Evolutionary conservation across 2,797 vertebrate species (phyloP).

Genomic region (Anguilla obscura): DNA sequence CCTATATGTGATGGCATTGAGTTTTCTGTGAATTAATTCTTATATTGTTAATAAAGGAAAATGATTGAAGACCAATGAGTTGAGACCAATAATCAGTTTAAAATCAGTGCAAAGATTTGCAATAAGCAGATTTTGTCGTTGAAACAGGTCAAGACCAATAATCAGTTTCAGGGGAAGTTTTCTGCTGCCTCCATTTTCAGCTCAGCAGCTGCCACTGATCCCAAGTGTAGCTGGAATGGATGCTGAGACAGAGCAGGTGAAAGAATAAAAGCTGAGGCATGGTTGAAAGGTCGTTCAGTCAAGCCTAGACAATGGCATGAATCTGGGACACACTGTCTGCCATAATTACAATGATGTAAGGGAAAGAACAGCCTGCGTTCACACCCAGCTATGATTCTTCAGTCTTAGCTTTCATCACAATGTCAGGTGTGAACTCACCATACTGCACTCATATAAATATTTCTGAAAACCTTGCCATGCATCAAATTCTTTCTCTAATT

Average conservation of each 20-base stretch:
- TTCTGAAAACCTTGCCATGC: background rate
- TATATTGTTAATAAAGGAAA: no score
- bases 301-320: background rate
- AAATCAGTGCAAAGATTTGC: no score
- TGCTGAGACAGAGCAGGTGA: background rate
- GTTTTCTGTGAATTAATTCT: no score
- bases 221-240: background rate
- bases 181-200: no score
- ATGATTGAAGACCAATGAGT: no score
- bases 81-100: no score
- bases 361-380: background rate
- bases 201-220: no score
- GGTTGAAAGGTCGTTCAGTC: background rate
- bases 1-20: no score
- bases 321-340: background rate
- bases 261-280: background rate
- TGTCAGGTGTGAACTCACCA: background rate
- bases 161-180: no score
- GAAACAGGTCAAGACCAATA: no score
- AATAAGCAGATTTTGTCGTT: no score
- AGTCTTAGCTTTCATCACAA: background rate
- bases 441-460: background rate
- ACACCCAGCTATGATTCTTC: background rate
- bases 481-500: background rate
- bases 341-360: slow-evolving; percentile 6